Evolutionary conservation across 2,113 vertebrate species (phyloP).

Genomic region (Astatoreochromis straeleni): DNA sequence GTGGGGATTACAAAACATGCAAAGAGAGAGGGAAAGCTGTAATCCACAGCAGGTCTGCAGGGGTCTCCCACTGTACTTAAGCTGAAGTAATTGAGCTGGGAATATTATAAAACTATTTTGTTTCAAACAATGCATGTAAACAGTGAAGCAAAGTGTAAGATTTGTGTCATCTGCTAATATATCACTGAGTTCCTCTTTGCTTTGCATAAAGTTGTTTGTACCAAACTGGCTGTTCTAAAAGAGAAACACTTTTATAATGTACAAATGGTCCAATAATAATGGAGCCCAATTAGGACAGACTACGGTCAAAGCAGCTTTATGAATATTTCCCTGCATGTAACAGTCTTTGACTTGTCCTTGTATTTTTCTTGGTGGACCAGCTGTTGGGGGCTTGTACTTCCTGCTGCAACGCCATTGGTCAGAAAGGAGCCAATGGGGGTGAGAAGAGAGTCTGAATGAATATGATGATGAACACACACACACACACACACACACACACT

Average conservation of each 20-base stretch:
- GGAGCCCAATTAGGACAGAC: not conserved
- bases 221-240: not conserved
- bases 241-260: not conserved
- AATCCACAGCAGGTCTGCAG: not conserved
- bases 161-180: not conserved
- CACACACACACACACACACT: not conserved
- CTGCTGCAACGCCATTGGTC: slow-evolving; percentile 20
- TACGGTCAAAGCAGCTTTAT: not conserved
- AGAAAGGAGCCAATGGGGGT: slow-evolving; percentile 6
- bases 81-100: not conserved
- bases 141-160: not conserved
- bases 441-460: not conserved
- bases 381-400: slow-evolving; percentile 43
- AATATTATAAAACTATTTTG: not conserved
- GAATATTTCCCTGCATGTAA: not conserved
- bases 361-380: slow-evolving; percentile 12
- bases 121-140: not conserved
- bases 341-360: slow-evolving; percentile 22
- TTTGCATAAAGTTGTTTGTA: not conserved
- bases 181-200: not conserved
- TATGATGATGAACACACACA: not conserved
- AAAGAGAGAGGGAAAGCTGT: not conserved
- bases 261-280: not conserved
- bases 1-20: not conserved
- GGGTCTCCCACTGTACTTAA: not conserved